Percentiles rank a stretch among this genome's conserved stretches.
Evolutionary conservation across 2,888 invertebrate genomes (phyloP).

Genomic region (Tetragonisca angustula): DNA sequence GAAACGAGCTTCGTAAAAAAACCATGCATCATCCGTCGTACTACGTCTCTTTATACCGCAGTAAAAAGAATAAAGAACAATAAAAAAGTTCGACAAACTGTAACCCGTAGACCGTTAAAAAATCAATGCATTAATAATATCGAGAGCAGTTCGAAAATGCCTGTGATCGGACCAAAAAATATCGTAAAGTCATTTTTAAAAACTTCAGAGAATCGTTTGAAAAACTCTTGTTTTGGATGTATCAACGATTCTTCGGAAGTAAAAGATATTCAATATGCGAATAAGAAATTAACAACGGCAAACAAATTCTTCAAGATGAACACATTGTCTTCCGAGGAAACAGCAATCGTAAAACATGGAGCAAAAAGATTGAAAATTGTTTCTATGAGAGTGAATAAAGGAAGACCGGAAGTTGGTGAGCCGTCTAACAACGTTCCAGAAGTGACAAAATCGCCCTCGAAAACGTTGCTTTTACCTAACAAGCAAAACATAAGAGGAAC

Average conservation of each 20-base stretch:
- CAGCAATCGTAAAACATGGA: constrained; percentile 75
- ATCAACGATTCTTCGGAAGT: constrained; percentile 15
- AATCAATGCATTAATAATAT: constrained; percentile 65
- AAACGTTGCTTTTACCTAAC: constrained; percentile 59
- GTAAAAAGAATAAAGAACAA: constrained; percentile 76
- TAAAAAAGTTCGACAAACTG: constrained; percentile 72
- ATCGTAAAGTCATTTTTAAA: constrained; percentile 64
- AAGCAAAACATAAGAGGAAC: constrained; percentile 69
- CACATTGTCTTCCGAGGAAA: constrained; percentile 68
- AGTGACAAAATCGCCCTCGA: constrained; percentile 32
- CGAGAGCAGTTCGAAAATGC: constrained; percentile 49
- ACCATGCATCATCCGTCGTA: constrained; percentile 72
- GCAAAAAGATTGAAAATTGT: constrained; percentile 78
- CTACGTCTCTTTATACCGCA: constrained; percentile 74
- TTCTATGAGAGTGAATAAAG: constrained; percentile 68
- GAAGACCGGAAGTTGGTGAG: constrained; percentile 73
- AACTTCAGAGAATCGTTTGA: constrained; percentile 45
- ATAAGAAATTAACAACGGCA: constrained; percentile 39
- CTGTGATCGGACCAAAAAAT: constrained; percentile 49
- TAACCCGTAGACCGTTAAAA: constrained; percentile 72
- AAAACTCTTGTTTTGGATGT: constrained; percentile 22
- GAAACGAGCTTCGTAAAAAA: constrained; percentile 71
- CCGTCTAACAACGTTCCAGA: constrained; percentile 62
- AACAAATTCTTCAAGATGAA: constrained; percentile 38
- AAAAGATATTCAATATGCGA: constrained; percentile 23